These are phyloP conservation scores for Patagioenas fasciata DNA, from an alignment of 2,113 vertebrate genomes.

Conservation along the genomic window DNA sequence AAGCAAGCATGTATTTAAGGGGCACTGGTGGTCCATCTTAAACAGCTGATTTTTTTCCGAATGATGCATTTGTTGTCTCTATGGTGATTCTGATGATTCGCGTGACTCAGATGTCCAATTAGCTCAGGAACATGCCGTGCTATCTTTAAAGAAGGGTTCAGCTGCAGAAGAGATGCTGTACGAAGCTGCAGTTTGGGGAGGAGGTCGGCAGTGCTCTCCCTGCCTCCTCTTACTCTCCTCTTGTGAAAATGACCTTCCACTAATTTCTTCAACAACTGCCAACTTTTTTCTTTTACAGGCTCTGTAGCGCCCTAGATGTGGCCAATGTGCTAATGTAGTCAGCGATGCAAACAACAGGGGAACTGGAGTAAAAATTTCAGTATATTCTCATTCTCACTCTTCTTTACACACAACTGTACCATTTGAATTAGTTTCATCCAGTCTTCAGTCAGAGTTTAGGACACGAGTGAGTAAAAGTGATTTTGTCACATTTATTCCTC, in stretches of 20 bases:
- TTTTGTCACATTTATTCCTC: conserved; percentile 22
- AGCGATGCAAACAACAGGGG: not conserved
- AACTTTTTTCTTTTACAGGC: not conserved
- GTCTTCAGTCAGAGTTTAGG: not conserved
- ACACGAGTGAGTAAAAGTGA: not conserved
- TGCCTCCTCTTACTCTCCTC: not conserved
- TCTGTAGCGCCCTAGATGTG: not conserved
- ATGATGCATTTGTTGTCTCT: not conserved
- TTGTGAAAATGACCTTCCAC: not conserved
- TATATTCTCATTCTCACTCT: not conserved
- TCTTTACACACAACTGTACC: not conserved
- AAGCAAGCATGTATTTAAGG: not conserved
- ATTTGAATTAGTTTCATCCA: not conserved
- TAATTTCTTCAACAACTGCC: not conserved
- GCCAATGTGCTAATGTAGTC: not conserved
- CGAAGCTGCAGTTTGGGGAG: not conserved
- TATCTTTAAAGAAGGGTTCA: not conserved
- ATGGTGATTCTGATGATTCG: not conserved
- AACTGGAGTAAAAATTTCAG: not conserved
- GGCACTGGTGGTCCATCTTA: not conserved
- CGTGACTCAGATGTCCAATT: not conserved
- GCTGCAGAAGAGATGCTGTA: not conserved
- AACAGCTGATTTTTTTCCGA: not conserved
- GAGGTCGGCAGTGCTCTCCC: not conserved
- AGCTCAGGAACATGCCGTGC: not conserved